These are phyloP conservation scores for Clunio marinus DNA, from an alignment of 2,888 invertebrate species.

Conservation along the genomic window DNA sequence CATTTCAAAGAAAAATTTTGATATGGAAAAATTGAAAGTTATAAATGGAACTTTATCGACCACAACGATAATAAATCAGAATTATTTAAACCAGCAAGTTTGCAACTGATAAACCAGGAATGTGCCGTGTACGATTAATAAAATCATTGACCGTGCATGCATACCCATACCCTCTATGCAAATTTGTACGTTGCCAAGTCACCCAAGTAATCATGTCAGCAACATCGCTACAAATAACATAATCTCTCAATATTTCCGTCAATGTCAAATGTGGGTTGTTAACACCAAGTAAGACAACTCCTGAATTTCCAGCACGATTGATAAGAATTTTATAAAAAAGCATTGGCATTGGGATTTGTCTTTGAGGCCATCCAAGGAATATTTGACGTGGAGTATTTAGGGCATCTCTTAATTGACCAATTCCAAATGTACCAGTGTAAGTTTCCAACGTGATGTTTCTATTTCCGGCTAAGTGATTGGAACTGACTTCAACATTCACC, in stretches of 20 bases:
- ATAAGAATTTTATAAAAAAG: constrained; percentile 29
- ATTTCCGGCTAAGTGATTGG: constrained; percentile 51
- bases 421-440: constrained; percentile 57
- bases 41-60: too few relatives aligned
- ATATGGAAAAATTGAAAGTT: too few relatives aligned
- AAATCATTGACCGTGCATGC: constrained; percentile 47
- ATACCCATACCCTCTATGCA: constrained; percentile 47
- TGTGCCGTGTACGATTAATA: constrained; percentile 43
- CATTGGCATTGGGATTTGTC: constrained; percentile 15
- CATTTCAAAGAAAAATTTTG: too few relatives aligned
- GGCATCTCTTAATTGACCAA: neutral
- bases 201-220: constrained; percentile 55
- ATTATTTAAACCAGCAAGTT: neutral
- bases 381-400: constrained; percentile 46
- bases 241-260: constrained; percentile 45
- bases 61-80: too few relatives aligned
- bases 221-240: constrained; percentile 50
- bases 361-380: constrained; percentile 52
- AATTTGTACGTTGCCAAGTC: constrained; percentile 45
- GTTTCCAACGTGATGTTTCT: constrained; percentile 50
- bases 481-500: constrained; percentile 53
- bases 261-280: constrained; percentile 48
- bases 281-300: constrained; percentile 50
- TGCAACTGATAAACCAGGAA: constrained; percentile 41
- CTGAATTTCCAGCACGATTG: neutral